phyloP scores from a whole-genome alignment of 2,797 vertebrate genomes.

The Tolypeutes matacus region DNA sequence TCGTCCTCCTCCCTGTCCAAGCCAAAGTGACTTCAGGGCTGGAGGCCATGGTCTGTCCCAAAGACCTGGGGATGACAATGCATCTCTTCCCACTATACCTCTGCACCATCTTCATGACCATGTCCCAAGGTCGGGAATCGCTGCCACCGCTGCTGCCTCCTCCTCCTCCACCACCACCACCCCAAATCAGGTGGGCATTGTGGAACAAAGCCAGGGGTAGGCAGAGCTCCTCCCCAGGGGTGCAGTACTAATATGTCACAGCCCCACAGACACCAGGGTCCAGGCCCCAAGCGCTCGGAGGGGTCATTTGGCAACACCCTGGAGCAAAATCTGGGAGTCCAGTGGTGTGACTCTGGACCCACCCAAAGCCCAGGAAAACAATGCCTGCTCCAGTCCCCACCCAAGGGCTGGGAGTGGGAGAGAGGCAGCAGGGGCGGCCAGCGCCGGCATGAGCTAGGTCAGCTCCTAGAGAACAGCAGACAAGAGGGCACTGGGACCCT shows the following conservation, averaged over 20 bases:
- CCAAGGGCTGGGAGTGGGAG: background rate
- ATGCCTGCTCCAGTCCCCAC: background rate
- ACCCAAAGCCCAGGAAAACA: background rate
- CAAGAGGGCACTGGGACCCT: background rate
- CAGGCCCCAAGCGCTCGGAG: no score
- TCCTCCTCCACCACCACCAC: no score
- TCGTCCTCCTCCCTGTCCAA: background rate
- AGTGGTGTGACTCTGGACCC: background rate
- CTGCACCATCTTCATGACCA: background rate
- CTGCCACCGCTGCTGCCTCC: no score
- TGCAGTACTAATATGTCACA: background rate
- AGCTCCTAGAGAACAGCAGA: background rate
- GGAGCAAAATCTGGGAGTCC: background rate
- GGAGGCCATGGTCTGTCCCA: background rate
- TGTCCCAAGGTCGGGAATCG: background rate
- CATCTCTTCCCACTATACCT: background rate
- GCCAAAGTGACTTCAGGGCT: background rate
- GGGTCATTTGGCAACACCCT: background rate
- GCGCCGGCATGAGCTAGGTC: constrained; percentile 58
- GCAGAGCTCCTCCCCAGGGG: background rate
- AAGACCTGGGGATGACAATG: background rate
- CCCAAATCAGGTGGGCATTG: background rate
- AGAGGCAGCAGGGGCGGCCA: background rate
- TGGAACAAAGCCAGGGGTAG: background rate
- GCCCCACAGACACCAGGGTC: background rate